These are phyloP conservation scores for Sylvietta virens DNA, from an alignment of 2,113 vertebrate species.

Conservation along the genomic window DNA sequence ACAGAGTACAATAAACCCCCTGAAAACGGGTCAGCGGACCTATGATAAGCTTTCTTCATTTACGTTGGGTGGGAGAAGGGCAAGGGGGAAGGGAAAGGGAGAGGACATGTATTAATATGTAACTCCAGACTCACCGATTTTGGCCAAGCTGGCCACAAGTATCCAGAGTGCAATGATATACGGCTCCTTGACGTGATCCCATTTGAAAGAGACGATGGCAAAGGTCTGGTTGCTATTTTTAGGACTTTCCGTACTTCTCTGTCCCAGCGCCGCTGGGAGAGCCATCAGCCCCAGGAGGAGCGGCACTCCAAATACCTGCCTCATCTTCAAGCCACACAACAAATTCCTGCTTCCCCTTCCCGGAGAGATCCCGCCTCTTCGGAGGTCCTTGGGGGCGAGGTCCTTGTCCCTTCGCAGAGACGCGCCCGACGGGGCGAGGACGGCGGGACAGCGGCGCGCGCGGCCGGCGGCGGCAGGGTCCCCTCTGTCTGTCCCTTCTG, in stretches of 20 bases:
- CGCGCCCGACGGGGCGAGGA: not conserved
- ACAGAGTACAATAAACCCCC: slow-evolving; percentile 17
- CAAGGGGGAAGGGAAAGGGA: not conserved
- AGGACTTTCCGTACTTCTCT: not conserved
- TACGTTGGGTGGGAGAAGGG: not conserved
- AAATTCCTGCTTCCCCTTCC: slow-evolving; percentile 5
- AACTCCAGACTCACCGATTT: slow-evolving; percentile 80
- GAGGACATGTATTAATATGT: not conserved
- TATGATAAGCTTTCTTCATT: not conserved
- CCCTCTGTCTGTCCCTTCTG: not conserved
- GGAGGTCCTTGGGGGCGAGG: not conserved
- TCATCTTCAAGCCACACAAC: slow-evolving; percentile 1
- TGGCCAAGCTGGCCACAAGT: slow-evolving; percentile 84
- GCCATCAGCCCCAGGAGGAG: slow-evolving; percentile 10
- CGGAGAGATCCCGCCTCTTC: slow-evolving; percentile 30
- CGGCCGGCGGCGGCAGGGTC: not conserved
- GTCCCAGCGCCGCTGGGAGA: not conserved
- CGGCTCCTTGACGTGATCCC: slow-evolving; percentile 83
- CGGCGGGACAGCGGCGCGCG: not conserved
- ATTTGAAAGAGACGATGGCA: slow-evolving; percentile 81
- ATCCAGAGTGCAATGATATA: slow-evolving; percentile 85
- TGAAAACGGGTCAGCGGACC: not conserved
- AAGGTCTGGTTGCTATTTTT: slow-evolving; percentile 20
- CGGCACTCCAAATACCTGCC: not conserved
- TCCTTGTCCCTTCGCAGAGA: not conserved